These are phyloP conservation scores for Eurytoma adleriae DNA, from an alignment of 2,888 invertebrate species.

Conservation along the genomic window DNA sequence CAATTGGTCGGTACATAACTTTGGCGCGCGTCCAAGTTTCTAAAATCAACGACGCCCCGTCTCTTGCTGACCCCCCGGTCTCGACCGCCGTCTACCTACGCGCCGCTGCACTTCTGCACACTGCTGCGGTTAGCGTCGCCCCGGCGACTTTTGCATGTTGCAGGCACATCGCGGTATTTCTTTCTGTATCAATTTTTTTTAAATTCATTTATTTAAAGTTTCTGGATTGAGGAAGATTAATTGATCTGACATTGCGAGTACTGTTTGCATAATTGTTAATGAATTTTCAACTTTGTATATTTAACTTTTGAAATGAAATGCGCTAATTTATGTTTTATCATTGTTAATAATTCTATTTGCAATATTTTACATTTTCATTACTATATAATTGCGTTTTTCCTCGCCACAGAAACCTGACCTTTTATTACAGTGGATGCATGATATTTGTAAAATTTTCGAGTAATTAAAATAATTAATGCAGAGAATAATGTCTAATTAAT, in stretches of 20 bases:
- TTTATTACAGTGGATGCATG: no score
- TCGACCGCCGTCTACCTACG: not conserved
- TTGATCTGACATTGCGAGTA: no score
- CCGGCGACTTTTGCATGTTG: constrained; percentile 51
- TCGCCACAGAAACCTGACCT: no score
- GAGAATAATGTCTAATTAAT: constrained; percentile 27
- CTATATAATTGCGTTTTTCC: no score
- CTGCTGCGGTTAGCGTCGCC: constrained; percentile 49
- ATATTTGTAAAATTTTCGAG: constrained; percentile 5
- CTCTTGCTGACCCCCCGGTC: constrained; percentile 42
- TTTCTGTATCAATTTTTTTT: constrained; percentile 7
- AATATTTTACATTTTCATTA: no score
- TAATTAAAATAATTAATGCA: constrained; percentile 27
- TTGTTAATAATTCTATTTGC: no score
- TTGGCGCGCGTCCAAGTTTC: constrained; percentile 70
- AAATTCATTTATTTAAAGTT: not conserved
- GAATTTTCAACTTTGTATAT: no score
- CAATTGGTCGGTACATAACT: constrained; percentile 70
- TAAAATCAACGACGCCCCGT: constrained; percentile 67
- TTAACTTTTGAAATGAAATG: no score
- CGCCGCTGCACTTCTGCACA: not conserved
- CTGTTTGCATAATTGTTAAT: no score
- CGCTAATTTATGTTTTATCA: no score
- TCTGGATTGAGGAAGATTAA: not conserved
- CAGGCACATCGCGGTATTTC: constrained; percentile 20